A percentile compares a stretch with the other conserved stretches of the same genome.
Evolutionary conservation across 2,797 vertebrate genomes (phyloP).

Genomic region (Premnoplex brunnescens): DNA sequence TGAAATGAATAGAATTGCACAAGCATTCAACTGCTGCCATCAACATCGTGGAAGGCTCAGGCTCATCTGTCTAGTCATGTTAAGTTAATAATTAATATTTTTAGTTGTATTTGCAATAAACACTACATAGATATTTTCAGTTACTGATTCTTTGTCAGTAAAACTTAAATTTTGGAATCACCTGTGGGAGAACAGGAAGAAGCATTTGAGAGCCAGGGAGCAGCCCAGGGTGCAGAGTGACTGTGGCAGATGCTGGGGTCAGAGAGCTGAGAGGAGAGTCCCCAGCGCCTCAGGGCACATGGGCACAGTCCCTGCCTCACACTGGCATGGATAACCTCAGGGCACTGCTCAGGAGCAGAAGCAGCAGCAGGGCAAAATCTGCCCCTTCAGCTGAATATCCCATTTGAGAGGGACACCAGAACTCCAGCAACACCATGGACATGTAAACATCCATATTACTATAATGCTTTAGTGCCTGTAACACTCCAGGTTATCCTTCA

Average conservation of each 20-base stretch:
- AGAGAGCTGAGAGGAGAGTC: neutral
- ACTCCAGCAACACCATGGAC: neutral
- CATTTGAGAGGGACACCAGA: neutral
- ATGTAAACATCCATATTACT: neutral
- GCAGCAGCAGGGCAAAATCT: neutral
- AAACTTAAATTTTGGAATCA: neutral
- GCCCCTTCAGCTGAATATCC: neutral
- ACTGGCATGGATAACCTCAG: neutral
- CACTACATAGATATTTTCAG: neutral
- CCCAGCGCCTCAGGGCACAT: neutral
- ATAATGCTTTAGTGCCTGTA: neutral
- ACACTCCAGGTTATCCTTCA: neutral
- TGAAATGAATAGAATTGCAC: neutral
- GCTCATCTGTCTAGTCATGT: neutral
- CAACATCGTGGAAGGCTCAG: rapidly evolving
- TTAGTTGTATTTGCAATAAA: neutral
- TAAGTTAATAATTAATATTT: neutral
- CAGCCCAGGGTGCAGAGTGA: neutral
- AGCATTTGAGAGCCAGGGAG: neutral
- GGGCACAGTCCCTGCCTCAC: neutral
- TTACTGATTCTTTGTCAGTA: neutral
- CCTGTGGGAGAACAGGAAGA: neutral
- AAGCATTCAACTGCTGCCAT: neutral
- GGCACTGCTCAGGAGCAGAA: neutral
- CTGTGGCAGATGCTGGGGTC: neutral